Evolutionary conservation across 2,888 invertebrate species (phyloP), one percentile per base, ranked within the genome.

Genomic region (Temnothorax ravouxi): DNA sequence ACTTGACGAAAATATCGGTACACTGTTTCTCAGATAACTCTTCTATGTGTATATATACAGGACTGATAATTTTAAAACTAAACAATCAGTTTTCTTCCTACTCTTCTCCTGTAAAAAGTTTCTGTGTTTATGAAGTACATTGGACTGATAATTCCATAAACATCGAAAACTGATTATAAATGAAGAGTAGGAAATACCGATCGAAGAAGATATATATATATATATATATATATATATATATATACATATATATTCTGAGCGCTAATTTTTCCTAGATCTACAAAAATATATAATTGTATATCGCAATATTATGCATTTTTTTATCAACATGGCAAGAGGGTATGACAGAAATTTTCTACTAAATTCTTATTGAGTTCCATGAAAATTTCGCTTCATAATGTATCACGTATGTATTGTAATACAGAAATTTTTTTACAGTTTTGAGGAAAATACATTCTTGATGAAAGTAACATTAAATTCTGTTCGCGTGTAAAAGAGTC

Each of bases 221-320:
- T 25, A 29, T 29, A 25, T 25, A 25, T 25, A 25, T 25, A 25
- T 25, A 25, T 25, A 25, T 25, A 25, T 25, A 25, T 25, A 25
- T 25, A 25, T 91, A 90, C 91, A 89, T 91, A 89, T 93, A 90
- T 92, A 3, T 93, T 93, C 89, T 91, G 92, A 93, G 29, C 29
- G 91, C 91, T 90, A 93, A 88, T 92, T 54, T 62, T 89, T 90
- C 87, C 93, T 94, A 93, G 87, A 93, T 91, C 94, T 94, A 93
- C 92, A 94, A 94, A 93, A 93, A 94, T 93, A 94, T 93, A 92
- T 93, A 92, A 91, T 92, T 91, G 86, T 92, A 90, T 91, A 90
- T 91, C 88, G 88, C 91, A 91, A 91, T 91, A 91, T 93, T 92
- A 92, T 89, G 90, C 91, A 91, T 88, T 91, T 72, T 72, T 83